Conservation (phyloP, 2,797 vertebrate species). For the Erethizon dorsatum region DNA sequence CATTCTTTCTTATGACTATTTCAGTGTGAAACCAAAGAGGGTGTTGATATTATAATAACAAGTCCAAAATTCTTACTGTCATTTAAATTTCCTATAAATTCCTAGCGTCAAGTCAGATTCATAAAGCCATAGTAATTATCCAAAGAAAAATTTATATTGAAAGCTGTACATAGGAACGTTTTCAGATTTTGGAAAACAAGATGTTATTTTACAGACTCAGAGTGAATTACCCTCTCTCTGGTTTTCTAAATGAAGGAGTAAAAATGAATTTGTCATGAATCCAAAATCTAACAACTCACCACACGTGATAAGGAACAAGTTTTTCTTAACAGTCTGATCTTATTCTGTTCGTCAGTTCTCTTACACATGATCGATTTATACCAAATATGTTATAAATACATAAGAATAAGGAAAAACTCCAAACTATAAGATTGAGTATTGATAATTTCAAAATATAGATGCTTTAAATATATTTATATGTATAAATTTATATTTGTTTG, state of each 20-base stretch:
- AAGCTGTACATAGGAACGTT: not conserved
- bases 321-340: conserved; percentile 25
- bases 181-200: not conserved
- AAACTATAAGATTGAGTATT: not conserved
- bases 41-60: not conserved
- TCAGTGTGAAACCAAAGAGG: not conserved
- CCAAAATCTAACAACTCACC: not conserved
- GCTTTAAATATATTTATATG: not conserved
- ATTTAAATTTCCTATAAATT: not conserved
- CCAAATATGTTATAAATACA: not conserved
- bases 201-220: not conserved
- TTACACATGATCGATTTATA: not conserved
- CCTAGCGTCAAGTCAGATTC: not conserved
- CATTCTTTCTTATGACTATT: not conserved
- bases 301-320: not conserved
- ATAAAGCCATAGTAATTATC: not conserved
- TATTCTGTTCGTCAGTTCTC: not conserved
- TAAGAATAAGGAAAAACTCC: not conserved
- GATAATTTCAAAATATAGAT: not conserved
- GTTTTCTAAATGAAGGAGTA: not conserved
- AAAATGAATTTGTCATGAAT: not conserved
- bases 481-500: not conserved
- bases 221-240: not conserved
- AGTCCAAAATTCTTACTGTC: not conserved
- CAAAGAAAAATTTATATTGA: not conserved